A percentile compares a stretch with the other conserved stretches of the same genome.
Evolutionary conservation across 2,888 invertebrate species (phyloP).

Genomic region (Alcis repandata): DNA sequence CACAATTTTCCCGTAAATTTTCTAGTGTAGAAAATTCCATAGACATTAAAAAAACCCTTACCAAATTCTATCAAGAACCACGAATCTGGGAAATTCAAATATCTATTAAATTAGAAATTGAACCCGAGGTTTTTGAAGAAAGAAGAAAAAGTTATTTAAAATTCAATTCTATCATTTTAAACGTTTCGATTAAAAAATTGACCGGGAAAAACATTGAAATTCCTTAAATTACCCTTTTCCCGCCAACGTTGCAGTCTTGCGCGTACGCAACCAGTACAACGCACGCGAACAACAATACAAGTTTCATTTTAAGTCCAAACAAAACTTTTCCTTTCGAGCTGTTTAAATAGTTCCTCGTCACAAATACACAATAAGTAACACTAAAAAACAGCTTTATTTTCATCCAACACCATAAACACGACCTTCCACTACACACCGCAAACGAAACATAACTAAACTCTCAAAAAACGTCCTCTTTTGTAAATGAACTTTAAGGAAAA

Average conservation of each 20-base stretch:
- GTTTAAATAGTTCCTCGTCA: slow-evolving; percentile 2
- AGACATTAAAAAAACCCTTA: too few species aligned
- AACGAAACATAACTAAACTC: not conserved
- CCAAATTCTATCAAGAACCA: too few species aligned
- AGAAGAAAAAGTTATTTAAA: too few species aligned
- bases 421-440: not conserved
- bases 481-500: slow-evolving; percentile 6
- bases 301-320: slow-evolving; percentile 27
- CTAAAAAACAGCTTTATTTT: not conserved
- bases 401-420: not conserved
- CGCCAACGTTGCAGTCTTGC: slow-evolving; percentile 76
- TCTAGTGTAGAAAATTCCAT: too few species aligned
- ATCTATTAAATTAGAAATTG: too few species aligned
- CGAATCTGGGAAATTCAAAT: too few species aligned
- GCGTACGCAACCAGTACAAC: slow-evolving; percentile 51
- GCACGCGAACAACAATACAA: slow-evolving; percentile 48
- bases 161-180: too few species aligned
- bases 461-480: not conserved
- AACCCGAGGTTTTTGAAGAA: too few species aligned
- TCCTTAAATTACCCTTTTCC: slow-evolving; percentile 62
- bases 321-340: not conserved
- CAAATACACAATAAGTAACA: not conserved
- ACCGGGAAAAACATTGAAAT: slow-evolving; percentile 18
- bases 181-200: too few species aligned
- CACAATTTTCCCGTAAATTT: too few species aligned